Evolutionary conservation across 1,140 invertebrate species (phyloP).

Genomic region (Bradynema listronoti): DNA sequence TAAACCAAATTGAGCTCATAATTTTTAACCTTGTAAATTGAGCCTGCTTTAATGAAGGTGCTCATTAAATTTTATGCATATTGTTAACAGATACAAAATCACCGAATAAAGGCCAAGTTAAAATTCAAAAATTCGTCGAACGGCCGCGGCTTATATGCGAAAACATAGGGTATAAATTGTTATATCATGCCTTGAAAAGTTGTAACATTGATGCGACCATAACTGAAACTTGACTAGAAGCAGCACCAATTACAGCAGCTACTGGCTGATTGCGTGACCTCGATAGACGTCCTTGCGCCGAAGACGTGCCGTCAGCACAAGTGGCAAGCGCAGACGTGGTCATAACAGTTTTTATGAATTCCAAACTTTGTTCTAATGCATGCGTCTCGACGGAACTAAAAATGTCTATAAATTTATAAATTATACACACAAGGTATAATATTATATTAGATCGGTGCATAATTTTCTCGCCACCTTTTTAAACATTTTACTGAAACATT

Average conservation of each 20-base stretch:
- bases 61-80: no score
- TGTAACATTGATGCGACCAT: slow-evolving; percentile 68
- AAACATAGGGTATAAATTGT: not conserved
- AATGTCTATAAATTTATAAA: no score
- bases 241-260: slow-evolving; percentile 63
- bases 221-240: slow-evolving; percentile 66
- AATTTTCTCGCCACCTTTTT: no score
- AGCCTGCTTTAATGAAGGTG: no score
- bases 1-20: no score
- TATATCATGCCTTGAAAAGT: slow-evolving; percentile 64
- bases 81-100: no score
- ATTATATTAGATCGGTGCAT: no score
- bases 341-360: slow-evolving; percentile 66
- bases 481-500: no score
- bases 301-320: slow-evolving; percentile 63
- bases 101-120: no score
- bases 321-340: slow-evolving; percentile 59
- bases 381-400: slow-evolving; percentile 69
- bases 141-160: not conserved
- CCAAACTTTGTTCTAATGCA: slow-evolving; percentile 73
- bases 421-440: no score
- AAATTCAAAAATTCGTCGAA: no score
- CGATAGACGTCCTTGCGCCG: slow-evolving; percentile 62
- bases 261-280: slow-evolving; percentile 63
- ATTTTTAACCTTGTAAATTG: no score